A percentile compares a stretch with the other conserved stretches of the same genome.
phyloP scores from a whole-genome alignment of 2,888 invertebrate genomes.

The Drosophila nr. medialis region DNA sequence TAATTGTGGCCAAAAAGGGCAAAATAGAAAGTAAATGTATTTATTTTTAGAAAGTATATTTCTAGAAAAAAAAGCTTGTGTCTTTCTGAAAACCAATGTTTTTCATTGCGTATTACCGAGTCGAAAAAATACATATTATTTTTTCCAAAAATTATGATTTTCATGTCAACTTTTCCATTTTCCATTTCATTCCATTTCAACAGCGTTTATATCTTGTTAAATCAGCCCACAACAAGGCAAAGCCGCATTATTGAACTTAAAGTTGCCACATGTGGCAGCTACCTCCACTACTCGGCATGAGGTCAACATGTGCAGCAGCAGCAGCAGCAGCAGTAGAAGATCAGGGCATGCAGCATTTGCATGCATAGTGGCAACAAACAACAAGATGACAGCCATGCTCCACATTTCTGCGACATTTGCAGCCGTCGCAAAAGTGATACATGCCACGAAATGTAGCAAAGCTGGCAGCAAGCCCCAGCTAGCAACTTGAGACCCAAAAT shows the following conservation, averaged over 20 bases:
- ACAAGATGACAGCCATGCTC: constrained; percentile 51
- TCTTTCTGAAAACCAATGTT: not conserved
- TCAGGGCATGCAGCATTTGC: constrained; percentile 45
- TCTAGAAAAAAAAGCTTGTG: not conserved
- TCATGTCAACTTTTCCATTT: no score
- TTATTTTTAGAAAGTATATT: not conserved
- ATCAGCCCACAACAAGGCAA: constrained; percentile 51
- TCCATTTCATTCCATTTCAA: no score
- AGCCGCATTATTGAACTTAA: constrained; percentile 50
- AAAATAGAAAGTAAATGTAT: not conserved
- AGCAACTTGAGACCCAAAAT: constrained; percentile 37
- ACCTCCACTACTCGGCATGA: constrained; percentile 52
- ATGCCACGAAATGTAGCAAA: constrained; percentile 55
- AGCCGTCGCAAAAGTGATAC: constrained; percentile 59
- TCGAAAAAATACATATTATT: not conserved
- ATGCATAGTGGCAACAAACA: constrained; percentile 62
- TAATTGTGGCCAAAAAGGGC: not conserved
- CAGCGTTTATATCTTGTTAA: constrained; percentile 48
- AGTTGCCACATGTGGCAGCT: constrained; percentile 39
- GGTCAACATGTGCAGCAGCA: constrained; percentile 57
- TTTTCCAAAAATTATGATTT: no score
- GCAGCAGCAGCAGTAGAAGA: not conserved
- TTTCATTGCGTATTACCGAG: not conserved
- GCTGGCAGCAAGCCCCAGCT: not conserved
- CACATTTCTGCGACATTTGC: constrained; percentile 73